A percentile compares a stretch with the other conserved stretches of the same genome.
These are phyloP conservation scores for Phoebastria nigripes DNA, from an alignment of 2,797 vertebrate genomes.

Conservation along the genomic window DNA sequence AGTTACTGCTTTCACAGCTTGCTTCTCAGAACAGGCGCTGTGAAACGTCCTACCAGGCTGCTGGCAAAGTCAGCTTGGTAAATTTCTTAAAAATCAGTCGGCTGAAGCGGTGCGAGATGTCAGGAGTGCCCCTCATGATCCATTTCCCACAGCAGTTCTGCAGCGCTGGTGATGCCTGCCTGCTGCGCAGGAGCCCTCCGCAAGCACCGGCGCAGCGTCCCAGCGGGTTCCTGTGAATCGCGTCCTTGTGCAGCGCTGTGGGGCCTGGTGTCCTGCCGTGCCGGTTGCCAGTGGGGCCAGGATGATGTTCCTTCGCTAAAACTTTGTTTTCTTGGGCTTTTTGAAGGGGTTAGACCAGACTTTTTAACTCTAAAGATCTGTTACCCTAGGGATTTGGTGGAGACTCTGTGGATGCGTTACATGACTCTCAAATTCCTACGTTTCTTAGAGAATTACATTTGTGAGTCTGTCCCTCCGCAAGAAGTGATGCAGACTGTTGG, in stretches of 20 bases:
- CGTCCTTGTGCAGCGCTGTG: background rate
- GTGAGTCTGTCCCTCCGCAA: background rate
- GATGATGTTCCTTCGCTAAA: background rate
- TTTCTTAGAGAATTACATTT: background rate
- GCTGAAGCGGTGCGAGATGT: background rate
- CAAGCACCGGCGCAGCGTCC: rapidly evolving
- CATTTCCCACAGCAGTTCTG: background rate
- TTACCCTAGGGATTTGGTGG: background rate
- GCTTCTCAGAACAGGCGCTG: background rate
- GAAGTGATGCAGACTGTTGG: background rate
- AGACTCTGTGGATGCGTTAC: rapidly evolving
- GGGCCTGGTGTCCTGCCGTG: rapidly evolving
- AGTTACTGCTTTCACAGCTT: background rate
- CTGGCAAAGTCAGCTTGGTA: background rate
- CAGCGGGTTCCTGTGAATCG: rapidly evolving
- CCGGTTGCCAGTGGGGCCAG: too few relatives aligned
- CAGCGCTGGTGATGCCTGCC: rapidly evolving
- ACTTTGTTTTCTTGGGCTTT: background rate
- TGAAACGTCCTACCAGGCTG: background rate
- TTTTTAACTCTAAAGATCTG: background rate
- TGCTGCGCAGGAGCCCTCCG: rapidly evolving
- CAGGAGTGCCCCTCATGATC: background rate
- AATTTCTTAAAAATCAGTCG: background rate
- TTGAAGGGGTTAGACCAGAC: background rate
- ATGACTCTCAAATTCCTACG: rapidly evolving